Conservation (phyloP, 2,797 vertebrate species). For the Tamandua tetradactyla region DNA sequence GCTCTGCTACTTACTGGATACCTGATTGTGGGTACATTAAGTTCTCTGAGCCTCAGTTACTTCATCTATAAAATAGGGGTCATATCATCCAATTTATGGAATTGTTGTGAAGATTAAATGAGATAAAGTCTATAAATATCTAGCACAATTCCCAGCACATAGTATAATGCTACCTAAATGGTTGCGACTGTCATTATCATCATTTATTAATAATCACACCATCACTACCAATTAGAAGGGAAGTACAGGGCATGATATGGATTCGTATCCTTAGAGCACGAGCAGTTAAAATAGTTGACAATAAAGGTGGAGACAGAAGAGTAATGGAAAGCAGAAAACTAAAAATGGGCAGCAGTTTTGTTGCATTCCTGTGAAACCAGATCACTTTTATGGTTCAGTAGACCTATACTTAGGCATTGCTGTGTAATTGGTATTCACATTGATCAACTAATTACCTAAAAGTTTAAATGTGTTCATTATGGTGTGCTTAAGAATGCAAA, state of each 20-base stretch:
- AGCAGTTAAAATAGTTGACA: not conserved
- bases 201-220: not conserved
- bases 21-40: not conserved
- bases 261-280: not conserved
- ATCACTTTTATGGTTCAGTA: not conserved
- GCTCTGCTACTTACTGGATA: not conserved
- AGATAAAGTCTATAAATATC: not conserved
- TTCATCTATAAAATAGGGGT: not conserved
- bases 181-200: not conserved
- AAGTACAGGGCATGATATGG: not conserved
- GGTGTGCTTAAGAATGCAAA: constrained; percentile 16
- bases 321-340: constrained; percentile 1
- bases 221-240: not conserved
- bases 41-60: not conserved
- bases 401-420: not conserved
- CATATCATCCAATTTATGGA: not conserved
- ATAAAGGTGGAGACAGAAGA: constrained; percentile 20
- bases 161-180: not conserved
- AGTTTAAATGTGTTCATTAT: constrained; percentile 37
- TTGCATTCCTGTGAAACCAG: constrained; percentile 32
- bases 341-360: not conserved
- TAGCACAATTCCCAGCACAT: not conserved
- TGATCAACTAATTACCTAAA: constrained; percentile 1
- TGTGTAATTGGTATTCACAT: not conserved
- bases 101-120: constrained; percentile 3